Percentiles rank a stretch among this genome's conserved stretches.
Evolutionary conservation across 1,140 invertebrate genomes (phyloP).

Genomic region (Drosophila sechellia): DNA sequence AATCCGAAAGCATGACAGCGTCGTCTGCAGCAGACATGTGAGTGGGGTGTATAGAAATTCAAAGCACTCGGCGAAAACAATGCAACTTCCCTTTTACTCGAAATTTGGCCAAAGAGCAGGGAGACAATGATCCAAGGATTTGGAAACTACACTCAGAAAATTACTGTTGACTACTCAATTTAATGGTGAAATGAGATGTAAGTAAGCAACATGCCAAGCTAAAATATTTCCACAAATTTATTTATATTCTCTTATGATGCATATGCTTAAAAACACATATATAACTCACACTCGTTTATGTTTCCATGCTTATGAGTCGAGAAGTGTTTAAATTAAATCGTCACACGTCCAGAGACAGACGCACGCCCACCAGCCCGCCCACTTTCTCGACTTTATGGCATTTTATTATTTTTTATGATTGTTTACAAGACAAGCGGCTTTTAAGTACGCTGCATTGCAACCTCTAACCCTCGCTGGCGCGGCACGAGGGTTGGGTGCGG

Average conservation of each 20-base stretch:
- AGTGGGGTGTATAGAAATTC: slow-evolving; percentile 5
- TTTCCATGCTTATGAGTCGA: neutral
- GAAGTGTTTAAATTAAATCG: slow-evolving; percentile 46
- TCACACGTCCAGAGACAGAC: slow-evolving; percentile 12
- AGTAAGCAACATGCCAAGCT: too few relatives aligned
- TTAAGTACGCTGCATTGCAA: slow-evolving; percentile 70
- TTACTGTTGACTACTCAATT: too few relatives aligned
- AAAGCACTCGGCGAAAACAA: slow-evolving; percentile 52
- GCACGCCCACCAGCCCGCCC: neutral
- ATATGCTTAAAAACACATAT: too few relatives aligned
- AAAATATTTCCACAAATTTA: too few relatives aligned
- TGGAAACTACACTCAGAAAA: too few relatives aligned
- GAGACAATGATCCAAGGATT: slow-evolving; percentile 34
- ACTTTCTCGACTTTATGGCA: slow-evolving; percentile 72
- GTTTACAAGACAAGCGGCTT: slow-evolving; percentile 81
- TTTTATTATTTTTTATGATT: slow-evolving; percentile 83
- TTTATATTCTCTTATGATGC: neutral
- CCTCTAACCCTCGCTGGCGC: slow-evolving; percentile 37
- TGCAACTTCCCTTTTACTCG: slow-evolving; percentile 42
- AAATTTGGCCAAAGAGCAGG: slow-evolving; percentile 27
- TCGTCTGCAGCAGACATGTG: slow-evolving; percentile 42
- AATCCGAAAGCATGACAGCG: slow-evolving; percentile 45
- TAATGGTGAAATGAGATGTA: too few relatives aligned
- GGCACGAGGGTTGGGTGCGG: neutral
- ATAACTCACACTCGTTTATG: neutral